Percentiles rank a stretch among this genome's conserved stretches.
These are phyloP conservation scores for Drosophila prolongata DNA, from an alignment of 2,888 invertebrate species.

Conservation along the genomic window DNA sequence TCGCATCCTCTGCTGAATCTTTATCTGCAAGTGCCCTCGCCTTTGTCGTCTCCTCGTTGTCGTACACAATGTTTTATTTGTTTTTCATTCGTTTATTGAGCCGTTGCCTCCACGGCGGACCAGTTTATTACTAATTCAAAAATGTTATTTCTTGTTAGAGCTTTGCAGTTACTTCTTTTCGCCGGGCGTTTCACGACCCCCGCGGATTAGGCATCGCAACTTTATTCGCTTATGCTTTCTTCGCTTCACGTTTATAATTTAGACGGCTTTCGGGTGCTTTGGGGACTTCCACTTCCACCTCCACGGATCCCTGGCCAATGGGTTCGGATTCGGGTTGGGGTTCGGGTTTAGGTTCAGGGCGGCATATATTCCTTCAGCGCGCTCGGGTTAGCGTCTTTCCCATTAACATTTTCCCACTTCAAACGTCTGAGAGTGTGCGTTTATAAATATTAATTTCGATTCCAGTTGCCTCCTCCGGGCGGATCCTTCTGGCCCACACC, in stretches of 20 bases:
- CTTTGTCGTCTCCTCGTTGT: conserved; percentile 47
- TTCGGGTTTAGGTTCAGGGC: not conserved
- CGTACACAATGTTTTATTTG: conserved; percentile 51
- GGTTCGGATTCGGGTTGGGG: not conserved
- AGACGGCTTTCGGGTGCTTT: conserved; percentile 56
- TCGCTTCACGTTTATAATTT: conserved; percentile 63
- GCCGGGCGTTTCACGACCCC: conserved; percentile 35
- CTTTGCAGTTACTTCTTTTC: conserved; percentile 42
- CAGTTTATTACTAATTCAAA: conserved; percentile 79
- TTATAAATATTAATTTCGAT: conserved; percentile 76
- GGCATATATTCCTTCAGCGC: conserved; percentile 13
- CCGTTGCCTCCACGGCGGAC: conserved; percentile 51
- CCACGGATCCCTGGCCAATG: conserved; percentile 23
- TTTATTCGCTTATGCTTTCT: conserved; percentile 42
- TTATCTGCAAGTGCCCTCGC: conserved; percentile 15
- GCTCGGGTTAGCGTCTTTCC: conserved; percentile 31
- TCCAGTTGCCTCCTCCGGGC: conserved; percentile 38
- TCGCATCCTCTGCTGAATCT: conserved; percentile 8
- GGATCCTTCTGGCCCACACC: no score
- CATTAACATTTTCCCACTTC: conserved; percentile 43
- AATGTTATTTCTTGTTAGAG: conserved; percentile 69
- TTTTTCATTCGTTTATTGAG: conserved; percentile 73
- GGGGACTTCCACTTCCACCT: conserved; percentile 40
- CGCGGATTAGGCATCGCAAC: conserved; percentile 58
- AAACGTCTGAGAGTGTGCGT: conserved; percentile 47